A percentile compares a stretch with the other conserved stretches of the same genome.
These are phyloP conservation scores for Kuschelorhynchus macadamiae DNA, from an alignment of 2,888 invertebrate species.

Conservation along the genomic window DNA sequence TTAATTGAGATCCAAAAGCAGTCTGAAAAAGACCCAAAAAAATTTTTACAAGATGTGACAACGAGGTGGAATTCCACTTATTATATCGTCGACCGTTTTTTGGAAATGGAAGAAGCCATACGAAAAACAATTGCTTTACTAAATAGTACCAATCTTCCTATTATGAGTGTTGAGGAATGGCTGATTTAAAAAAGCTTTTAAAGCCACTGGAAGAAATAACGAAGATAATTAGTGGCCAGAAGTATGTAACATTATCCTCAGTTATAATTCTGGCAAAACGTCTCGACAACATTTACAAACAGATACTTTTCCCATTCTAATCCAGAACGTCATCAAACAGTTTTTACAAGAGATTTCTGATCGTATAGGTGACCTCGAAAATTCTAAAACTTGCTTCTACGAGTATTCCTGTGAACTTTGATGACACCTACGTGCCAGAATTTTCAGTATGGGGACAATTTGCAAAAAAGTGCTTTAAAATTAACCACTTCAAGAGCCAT, in stretches of 20 bases:
- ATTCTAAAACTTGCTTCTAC: too few species aligned
- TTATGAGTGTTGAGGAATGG: conserved; percentile 50
- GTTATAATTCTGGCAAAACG: conserved; percentile 52
- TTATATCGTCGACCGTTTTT: conserved; percentile 40
- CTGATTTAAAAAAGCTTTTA: conserved; percentile 45
- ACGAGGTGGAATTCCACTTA: conserved; percentile 47
- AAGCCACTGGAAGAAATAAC: conserved; percentile 53
- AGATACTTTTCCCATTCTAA: background rate
- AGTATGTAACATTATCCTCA: conserved; percentile 49
- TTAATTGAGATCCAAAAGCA: conserved; percentile 58
- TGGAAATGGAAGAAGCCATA: conserved; percentile 36
- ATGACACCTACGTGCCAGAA: too few species aligned
- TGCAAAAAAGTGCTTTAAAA: too few species aligned
- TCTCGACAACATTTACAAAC: conserved; percentile 23
- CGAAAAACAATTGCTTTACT: conserved; percentile 37
- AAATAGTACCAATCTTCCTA: conserved; percentile 25
- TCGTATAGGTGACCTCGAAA: too few species aligned
- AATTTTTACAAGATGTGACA: conserved; percentile 38
- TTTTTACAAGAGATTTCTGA: background rate
- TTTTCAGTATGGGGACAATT: too few species aligned
- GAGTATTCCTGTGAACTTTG: too few species aligned
- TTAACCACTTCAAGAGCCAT: too few species aligned
- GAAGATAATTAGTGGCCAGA: conserved; percentile 48
- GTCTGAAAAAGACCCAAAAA: conserved; percentile 24
- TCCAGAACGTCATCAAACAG: background rate